Evolutionary conservation across 2,888 invertebrate species (phyloP), one percentile per base, ranked within the genome.

Genomic region (Hirudinaria manillensis): DNA sequence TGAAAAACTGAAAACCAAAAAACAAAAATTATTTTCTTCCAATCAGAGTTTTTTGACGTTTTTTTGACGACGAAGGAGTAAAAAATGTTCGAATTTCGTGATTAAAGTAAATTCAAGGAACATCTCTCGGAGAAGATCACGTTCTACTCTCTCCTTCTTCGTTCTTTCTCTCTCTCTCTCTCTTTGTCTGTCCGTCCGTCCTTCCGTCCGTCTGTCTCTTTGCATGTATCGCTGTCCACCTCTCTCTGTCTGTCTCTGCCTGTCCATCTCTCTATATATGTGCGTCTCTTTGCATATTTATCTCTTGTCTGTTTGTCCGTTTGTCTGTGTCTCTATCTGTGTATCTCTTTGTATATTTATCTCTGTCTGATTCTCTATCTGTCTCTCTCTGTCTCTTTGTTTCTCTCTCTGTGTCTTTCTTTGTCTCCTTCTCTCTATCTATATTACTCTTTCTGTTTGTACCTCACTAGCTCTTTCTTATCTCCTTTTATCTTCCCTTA

Each of bases 171-270:
- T 36, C 34, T 68, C 27, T 68, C 21, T 24, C 67, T 4, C 67
- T 32, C 21, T 10, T 34, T 68, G 10, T 27, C 66, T 65, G 16
- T 65, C 66, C 24, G 16, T 65, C 21, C 24, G 16, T 65, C 66
- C 24, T 24, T 65, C 66, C 24, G 10, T 65, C 66, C 13, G 10
- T 65, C 27, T 65, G 10, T 27, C 66, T 65, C 66, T 65, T 24
- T 65, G 13, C 21, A 13, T 53, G 13, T 65, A 13, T 65, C 66
- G 10, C 66, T 65, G 16, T 24, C 27, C 24, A 10, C 24, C 66
- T 65, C 66, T 65, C 66, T 24, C 66, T 65, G 16, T 65, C 66
- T 65, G 16, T 65, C 27, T 10, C 24, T 65, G 10, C 16, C 66
- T 65, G 10, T 65, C 24, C 13, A 13, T 65, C 27, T 65, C 21